Conservation (phyloP, 2,113 vertebrate genomes). For the Centropus bengalensis region DNA sequence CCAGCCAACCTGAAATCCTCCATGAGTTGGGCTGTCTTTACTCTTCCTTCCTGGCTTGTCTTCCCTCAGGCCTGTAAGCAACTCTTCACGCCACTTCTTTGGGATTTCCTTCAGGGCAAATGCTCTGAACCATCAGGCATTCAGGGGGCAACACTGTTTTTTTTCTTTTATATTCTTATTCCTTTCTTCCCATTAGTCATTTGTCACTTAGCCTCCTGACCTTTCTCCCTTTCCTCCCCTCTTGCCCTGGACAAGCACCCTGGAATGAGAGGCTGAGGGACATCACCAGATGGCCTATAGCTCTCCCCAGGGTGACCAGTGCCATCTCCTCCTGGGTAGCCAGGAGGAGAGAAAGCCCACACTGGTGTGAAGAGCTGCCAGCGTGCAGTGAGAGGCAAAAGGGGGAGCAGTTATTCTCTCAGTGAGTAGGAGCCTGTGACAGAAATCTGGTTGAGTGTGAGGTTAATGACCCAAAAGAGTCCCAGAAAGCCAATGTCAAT, state of each 20-base stretch:
- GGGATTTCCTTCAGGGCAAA: neutral
- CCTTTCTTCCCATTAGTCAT: neutral
- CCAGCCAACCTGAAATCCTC: neutral
- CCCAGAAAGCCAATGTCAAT: constrained; percentile 9
- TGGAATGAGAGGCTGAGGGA: neutral
- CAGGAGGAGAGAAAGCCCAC: neutral
- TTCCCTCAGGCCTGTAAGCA: neutral
- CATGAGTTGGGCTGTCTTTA: neutral
- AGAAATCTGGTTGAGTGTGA: constrained; percentile 34
- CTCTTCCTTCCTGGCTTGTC: neutral
- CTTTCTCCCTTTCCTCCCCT: neutral
- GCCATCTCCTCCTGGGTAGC: fast-evolving
- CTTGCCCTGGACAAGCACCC: neutral
- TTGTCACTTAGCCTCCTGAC: neutral
- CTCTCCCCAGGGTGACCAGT: neutral
- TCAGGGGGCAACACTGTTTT: neutral
- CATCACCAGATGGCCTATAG: neutral
- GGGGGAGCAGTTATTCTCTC: neutral
- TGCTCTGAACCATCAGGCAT: neutral
- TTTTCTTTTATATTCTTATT: neutral
- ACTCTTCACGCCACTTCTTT: neutral
- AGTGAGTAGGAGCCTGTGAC: constrained; percentile 10
- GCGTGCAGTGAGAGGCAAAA: neutral
- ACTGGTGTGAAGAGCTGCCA: neutral
- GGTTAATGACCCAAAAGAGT: constrained; percentile 32